phyloP scores from a whole-genome alignment of 2,797 vertebrate genomes.

The Oryzias dopingdopingensis region DNA sequence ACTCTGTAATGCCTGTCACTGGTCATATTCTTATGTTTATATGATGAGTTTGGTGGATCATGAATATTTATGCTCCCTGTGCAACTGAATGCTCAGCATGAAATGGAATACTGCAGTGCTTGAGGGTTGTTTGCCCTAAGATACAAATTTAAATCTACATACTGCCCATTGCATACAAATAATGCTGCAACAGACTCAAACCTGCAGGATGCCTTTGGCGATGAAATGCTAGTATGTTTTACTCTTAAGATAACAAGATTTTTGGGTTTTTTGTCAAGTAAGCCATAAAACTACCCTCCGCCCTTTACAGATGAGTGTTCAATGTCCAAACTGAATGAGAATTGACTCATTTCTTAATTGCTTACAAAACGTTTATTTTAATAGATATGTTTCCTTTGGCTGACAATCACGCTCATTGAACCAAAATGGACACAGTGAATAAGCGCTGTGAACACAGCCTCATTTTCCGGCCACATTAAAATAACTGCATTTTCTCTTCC shows the following conservation, averaged over 20 bases:
- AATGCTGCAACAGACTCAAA: slow-evolving; percentile 46
- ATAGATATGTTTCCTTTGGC: slow-evolving; percentile 29
- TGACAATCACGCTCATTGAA: slow-evolving; percentile 44
- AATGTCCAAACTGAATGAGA: slow-evolving; percentile 1
- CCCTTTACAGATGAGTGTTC: slow-evolving; percentile 6
- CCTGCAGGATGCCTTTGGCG: slow-evolving; percentile 42
- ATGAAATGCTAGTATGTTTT: slow-evolving; percentile 29
- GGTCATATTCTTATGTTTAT: slow-evolving; percentile 74
- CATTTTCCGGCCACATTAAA: slow-evolving; percentile 70
- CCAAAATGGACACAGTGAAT: slow-evolving; percentile 44
- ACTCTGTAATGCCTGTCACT: slow-evolving; percentile 68
- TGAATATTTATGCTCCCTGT: slow-evolving; percentile 71
- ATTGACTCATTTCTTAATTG: slow-evolving; percentile 15
- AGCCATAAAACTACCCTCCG: neutral
- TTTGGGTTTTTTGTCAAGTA: slow-evolving; percentile 16
- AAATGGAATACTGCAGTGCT: slow-evolving; percentile 68
- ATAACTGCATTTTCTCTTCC: slow-evolving; percentile 76
- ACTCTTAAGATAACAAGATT: slow-evolving; percentile 32
- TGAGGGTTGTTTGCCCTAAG: slow-evolving; percentile 69
- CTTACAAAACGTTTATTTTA: slow-evolving; percentile 16
- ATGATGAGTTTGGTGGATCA: slow-evolving; percentile 64
- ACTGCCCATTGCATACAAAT: slow-evolving; percentile 68
- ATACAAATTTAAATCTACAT: slow-evolving; percentile 71
- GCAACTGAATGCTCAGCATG: slow-evolving; percentile 65
- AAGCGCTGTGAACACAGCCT: slow-evolving; percentile 46